A percentile compares a stretch with the other conserved stretches of the same genome.
Conservation (phyloP, 2,113 vertebrate genomes). For the Cyprinus carpio region DNA sequence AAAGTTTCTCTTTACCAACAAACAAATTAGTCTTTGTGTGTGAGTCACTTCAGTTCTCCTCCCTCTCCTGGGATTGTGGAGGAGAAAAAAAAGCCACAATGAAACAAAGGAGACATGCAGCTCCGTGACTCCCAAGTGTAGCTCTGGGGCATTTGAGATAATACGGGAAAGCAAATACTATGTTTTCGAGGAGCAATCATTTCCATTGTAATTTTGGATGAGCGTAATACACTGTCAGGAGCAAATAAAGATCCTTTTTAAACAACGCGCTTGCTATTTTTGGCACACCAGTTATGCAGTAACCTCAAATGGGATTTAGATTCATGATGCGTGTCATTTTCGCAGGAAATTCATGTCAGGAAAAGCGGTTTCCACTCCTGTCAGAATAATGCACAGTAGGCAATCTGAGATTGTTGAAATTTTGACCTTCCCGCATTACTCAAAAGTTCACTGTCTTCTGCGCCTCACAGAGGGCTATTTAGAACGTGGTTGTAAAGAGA, state of each 20-base stretch:
- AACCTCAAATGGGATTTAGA: constrained; percentile 53
- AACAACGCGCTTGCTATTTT: constrained; percentile 66
- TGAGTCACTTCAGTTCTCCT: constrained; percentile 68
- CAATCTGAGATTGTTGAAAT: background rate
- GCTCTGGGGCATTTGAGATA: constrained; percentile 70
- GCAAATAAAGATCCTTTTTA: constrained; percentile 62
- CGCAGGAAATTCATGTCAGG: background rate
- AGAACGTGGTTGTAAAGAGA: background rate
- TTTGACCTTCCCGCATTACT: background rate
- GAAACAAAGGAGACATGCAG: constrained; percentile 79
- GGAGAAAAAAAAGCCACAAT: constrained; percentile 70
- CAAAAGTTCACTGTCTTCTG: background rate
- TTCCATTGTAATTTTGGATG: constrained; percentile 76
- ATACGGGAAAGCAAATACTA: constrained; percentile 75
- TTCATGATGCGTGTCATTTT: constrained; percentile 55
- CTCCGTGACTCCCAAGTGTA: constrained; percentile 68
- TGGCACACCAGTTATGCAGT: constrained; percentile 56
- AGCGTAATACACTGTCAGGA: constrained; percentile 62
- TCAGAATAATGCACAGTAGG: constrained; percentile 10
- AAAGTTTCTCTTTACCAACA: constrained; percentile 79
- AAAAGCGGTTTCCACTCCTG: constrained; percentile 23
- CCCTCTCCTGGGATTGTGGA: constrained; percentile 58
- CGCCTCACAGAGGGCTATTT: background rate
- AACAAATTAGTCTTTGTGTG: constrained; percentile 82
- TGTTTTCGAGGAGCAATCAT: constrained; percentile 69